phyloP scores from a whole-genome alignment of 2,797 vertebrate species.

The Eleutherodactylus coqui region DNA sequence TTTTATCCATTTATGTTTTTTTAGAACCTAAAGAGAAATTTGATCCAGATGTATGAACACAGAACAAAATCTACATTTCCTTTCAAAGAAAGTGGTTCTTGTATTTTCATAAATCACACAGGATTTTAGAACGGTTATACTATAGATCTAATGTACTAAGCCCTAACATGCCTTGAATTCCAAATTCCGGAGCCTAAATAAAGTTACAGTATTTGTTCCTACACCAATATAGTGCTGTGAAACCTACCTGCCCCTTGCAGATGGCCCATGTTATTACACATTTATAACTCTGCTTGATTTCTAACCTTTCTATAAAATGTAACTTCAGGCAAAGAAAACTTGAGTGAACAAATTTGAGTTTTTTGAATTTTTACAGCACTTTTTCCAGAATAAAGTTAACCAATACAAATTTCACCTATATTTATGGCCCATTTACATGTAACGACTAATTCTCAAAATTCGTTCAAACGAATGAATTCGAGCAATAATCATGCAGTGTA shows the following conservation, averaged over 20 bases:
- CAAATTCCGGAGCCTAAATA: conserved; percentile 34
- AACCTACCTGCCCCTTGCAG: neutral
- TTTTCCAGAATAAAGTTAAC: no score
- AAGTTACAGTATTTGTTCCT: conserved; percentile 21
- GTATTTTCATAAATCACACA: conserved; percentile 54
- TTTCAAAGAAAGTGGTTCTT: conserved; percentile 10
- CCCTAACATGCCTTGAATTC: conserved; percentile 36
- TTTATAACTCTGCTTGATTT: neutral
- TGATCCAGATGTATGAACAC: conserved; percentile 46
- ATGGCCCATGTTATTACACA: neutral
- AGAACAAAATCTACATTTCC: neutral
- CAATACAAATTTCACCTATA: no score
- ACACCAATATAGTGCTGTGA: neutral
- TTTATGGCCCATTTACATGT: no score
- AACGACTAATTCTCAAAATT: no score
- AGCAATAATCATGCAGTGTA: no score
- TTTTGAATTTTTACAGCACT: no score
- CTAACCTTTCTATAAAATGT: neutral
- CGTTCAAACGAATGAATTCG: no score
- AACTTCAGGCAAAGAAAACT: neutral
- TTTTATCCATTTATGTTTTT: conserved; percentile 41
- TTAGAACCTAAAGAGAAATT: conserved; percentile 45
- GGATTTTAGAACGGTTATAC: conserved; percentile 37
- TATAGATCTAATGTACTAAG: conserved; percentile 35
- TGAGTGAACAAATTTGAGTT: neutral